Percentiles rank a stretch among this genome's conserved stretches.
Conservation (phyloP, 2,113 vertebrate species). For the Athene noctua region DNA sequence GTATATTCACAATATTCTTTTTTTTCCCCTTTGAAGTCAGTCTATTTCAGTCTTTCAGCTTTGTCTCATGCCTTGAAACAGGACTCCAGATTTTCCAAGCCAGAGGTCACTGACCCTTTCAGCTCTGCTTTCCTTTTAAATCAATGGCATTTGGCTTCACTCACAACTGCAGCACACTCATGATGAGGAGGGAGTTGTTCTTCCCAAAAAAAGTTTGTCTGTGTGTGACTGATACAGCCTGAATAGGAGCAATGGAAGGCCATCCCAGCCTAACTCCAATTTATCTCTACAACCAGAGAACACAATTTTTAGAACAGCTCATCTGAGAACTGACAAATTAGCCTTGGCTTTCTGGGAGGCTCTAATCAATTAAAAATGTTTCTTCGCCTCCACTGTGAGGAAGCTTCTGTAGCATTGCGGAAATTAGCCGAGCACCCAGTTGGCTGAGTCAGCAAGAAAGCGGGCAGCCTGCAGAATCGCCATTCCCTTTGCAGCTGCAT, state of each 20-base stretch:
- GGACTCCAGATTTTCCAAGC: background rate
- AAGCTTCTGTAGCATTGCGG: background rate
- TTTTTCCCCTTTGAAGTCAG: background rate
- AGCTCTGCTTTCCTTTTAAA: constrained; percentile 5
- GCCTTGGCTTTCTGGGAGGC: constrained; percentile 6
- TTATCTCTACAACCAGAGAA: background rate
- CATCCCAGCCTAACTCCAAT: background rate
- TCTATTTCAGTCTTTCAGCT: background rate
- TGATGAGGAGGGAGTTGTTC: background rate
- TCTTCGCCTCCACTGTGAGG: background rate
- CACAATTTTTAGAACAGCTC: background rate
- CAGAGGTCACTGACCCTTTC: constrained; percentile 7
- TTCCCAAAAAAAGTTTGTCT: background rate
- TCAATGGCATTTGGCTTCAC: background rate
- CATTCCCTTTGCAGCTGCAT: background rate
- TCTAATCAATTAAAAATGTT: constrained; percentile 24
- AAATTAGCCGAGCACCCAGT: background rate
- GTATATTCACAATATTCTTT: background rate
- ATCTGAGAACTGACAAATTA: constrained; percentile 7
- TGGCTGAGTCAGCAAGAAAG: constrained; percentile 28
- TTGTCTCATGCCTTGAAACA: constrained; percentile 3
- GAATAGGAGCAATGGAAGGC: background rate
- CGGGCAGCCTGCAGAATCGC: fast-evolving
- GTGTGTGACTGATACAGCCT: background rate
- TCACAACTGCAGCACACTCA: background rate